Evolutionary conservation across 2,113 vertebrate genomes (phyloP).

Genomic region (Pontoporia blainvillei): DNA sequence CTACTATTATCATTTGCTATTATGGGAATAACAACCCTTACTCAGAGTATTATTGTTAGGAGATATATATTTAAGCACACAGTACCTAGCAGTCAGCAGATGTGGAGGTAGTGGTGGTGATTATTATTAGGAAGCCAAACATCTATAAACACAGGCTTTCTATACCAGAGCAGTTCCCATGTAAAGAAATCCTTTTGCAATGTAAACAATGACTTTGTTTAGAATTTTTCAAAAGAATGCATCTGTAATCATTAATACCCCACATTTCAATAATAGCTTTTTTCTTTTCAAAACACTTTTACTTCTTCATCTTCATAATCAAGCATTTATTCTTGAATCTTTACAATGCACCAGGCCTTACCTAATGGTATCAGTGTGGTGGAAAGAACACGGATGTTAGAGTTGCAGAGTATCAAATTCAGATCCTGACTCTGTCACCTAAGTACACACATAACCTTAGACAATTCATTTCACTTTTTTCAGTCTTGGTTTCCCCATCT

Average conservation of each 20-base stretch:
- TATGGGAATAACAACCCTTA: not conserved
- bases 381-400: not conserved
- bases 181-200: not conserved
- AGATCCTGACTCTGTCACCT: not conserved
- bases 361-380: not conserved
- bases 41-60: not conserved
- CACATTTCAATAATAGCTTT: not conserved
- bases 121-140: not conserved
- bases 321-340: not conserved
- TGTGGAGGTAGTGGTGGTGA: not conserved
- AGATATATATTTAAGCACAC: not conserved
- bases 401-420: not conserved
- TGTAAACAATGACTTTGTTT: constrained; percentile 1
- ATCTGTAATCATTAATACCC: constrained; percentile 13
- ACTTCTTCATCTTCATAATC: not conserved
- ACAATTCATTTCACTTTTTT: not conserved
- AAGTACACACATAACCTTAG: not conserved
- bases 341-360: not conserved
- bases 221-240: constrained; percentile 17
- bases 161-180: not conserved
- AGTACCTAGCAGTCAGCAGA: not conserved
- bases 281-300: constrained; percentile 13
- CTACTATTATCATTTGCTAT: not conserved
- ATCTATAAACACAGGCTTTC: not conserved
- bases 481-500: not conserved